Evolutionary conservation across 30 jellyfish, hydroid and myxozoan genomes (phyloP).

Genomic region (Euphysa ruthae): DNA sequence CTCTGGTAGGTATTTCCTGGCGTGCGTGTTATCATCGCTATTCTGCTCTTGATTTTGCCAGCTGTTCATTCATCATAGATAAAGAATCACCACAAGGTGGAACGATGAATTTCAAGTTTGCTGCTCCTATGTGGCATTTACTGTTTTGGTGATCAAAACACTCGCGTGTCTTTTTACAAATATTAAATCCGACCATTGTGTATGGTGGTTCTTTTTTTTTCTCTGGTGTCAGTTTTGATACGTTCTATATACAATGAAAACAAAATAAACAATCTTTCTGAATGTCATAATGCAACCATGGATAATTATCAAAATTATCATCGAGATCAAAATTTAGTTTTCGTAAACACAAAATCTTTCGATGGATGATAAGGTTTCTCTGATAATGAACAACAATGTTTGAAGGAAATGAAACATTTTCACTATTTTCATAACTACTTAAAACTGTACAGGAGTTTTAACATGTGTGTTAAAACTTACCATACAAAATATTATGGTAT

Average conservation of each 20-base stretch:
- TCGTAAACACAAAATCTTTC: too few relatives aligned
- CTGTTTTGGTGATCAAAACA: conserved; percentile 15
- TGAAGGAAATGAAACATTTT: too few relatives aligned
- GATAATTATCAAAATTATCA: conserved; percentile 38
- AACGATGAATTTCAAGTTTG: neutral
- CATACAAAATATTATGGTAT: too few relatives aligned
- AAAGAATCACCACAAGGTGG: conserved; percentile 19
- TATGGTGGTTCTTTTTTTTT: conserved; percentile 35
- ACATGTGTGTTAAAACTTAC: too few relatives aligned
- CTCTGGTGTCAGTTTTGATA: conserved; percentile 23
- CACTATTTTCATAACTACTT: too few relatives aligned
- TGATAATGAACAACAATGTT: too few relatives aligned
- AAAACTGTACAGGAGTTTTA: too few relatives aligned
- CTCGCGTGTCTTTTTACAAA: conserved; percentile 30
- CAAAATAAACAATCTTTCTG: conserved; percentile 9
- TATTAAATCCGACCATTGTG: conserved; percentile 20
- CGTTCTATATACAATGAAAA: conserved; percentile 12
- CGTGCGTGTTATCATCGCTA: conserved; percentile 11
- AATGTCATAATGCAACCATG: conserved; percentile 44
- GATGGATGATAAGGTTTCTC: too few relatives aligned
- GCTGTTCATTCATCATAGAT: conserved; percentile 5
- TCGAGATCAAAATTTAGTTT: too few relatives aligned
- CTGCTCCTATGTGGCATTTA: conserved; percentile 41
- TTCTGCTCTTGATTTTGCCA: conserved; percentile 1
- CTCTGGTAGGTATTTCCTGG: conserved; percentile 25